Base-by-base conservation (phyloP, 1,140 invertebrate genomes). In the Drosophila lini region DNA sequence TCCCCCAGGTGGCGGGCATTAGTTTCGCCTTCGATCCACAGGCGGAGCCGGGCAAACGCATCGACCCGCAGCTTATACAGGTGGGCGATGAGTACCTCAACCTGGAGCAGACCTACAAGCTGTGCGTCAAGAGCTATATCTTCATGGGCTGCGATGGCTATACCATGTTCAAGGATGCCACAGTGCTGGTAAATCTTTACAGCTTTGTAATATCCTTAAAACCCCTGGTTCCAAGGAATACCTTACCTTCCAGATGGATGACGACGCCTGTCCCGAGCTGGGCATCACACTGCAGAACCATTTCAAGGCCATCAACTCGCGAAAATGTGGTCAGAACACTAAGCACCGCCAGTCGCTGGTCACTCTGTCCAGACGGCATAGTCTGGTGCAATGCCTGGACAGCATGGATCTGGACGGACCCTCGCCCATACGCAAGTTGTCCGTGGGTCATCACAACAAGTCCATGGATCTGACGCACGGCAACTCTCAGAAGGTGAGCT, bases 231-330 rank as follows among this genome's bases (percentile, higher is more conserved):
- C 7, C 15, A 22, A 36, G 6, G n/a, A 13, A 28, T 10, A 19
- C 13, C 5, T 50, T 74, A 3, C 3, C 0, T 11, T 80, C 3
- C 80, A 97, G 96, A 93, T 97, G 48, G 94, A 95, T 81, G 96
- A 96, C 60, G 97, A 98, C 84, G 95, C 96, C 90, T 97, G 96
- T 83, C 96, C 96, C 0, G 95, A 97, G 84, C 92, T 98, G 47
- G 95, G 96, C 13, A 95, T 96, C 70, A 95, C 96, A 2, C 94
- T 98, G 42, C 96, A 97, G 92, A 98, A 98, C 93, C 97, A 98
- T 93, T 98, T 98, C 93, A 94, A 96, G 62, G 95, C 97, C 5
- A 97, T 98, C 64, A 95, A 96, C 92, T 95, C 97, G 68, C 93
- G 96, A 13, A 95, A 95, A 78, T 93, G 93, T 64, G 94, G 95